Percentiles rank a stretch among this genome's conserved stretches.
phyloP scores from a whole-genome alignment of 1,140 invertebrate genomes.

The Leguminivora glycinivorella region DNA sequence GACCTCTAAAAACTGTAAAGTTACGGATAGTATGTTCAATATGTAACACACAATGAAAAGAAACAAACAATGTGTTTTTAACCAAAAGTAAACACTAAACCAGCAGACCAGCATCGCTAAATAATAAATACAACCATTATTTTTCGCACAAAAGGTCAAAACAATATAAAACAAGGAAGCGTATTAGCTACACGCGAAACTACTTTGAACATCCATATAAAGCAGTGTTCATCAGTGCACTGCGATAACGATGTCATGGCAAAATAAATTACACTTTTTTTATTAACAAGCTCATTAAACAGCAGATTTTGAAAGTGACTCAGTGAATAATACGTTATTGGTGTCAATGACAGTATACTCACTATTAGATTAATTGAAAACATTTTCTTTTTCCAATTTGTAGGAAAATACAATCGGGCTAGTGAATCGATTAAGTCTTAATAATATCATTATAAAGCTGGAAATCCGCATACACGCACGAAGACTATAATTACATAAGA shows the following conservation, averaged over 20 bases:
- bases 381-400: background rate
- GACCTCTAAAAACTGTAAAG: background rate
- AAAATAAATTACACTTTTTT: conserved; percentile 21
- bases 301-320: conserved; percentile 4
- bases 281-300: conserved; percentile 12
- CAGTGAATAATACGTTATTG: background rate
- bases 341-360: conserved; percentile 20
- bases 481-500: background rate
- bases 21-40: background rate
- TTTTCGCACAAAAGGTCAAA: background rate
- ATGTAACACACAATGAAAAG: background rate
- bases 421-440: background rate
- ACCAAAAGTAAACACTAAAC: background rate
- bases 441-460: background rate
- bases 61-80: background rate
- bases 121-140: background rate
- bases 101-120: background rate
- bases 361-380: background rate
- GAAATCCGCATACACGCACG: conserved; percentile 2
- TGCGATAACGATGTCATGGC: conserved; percentile 20
- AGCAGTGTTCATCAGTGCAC: background rate
- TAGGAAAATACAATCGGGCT: background rate
- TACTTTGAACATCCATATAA: background rate
- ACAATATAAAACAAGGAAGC: background rate
- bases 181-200: background rate